A percentile compares a stretch with the other conserved stretches of the same genome.
Evolutionary conservation across 2,888 invertebrate genomes (phyloP).

Genomic region (Sturmia bella): DNA sequence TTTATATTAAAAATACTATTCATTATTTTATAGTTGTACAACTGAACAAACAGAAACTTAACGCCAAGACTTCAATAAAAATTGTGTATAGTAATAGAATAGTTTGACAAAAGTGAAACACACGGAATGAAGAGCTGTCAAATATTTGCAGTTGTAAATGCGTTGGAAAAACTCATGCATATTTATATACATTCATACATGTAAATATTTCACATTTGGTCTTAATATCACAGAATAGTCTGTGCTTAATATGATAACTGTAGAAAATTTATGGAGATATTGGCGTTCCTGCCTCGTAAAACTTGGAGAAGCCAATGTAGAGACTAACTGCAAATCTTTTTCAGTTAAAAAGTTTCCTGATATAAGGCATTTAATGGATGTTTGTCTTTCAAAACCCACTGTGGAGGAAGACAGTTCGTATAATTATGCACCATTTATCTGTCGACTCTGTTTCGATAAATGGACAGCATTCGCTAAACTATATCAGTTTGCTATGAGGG

Average conservation of each 20-base stretch:
- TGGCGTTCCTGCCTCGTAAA: constrained; percentile 58
- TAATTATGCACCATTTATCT: constrained; percentile 50
- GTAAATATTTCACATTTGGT: background rate
- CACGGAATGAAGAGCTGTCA: constrained; percentile 43
- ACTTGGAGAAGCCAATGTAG: constrained; percentile 12
- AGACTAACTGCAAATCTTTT: constrained; percentile 13
- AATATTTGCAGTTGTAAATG: background rate
- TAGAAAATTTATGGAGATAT: constrained; percentile 36
- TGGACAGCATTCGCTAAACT: constrained; percentile 51
- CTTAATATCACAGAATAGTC: constrained; percentile 30
- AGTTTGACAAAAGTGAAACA: constrained; percentile 16
- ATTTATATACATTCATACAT: background rate
- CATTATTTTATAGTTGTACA: constrained; percentile 71
- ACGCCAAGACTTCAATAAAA: background rate
- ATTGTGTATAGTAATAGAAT: constrained; percentile 57
- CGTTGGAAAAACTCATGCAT: too few relatives aligned
- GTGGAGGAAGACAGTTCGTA: constrained; percentile 20
- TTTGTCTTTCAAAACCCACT: constrained; percentile 22
- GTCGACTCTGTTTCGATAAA: constrained; percentile 54
- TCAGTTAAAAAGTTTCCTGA: constrained; percentile 39
- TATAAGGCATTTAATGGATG: constrained; percentile 31
- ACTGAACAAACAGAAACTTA: background rate
- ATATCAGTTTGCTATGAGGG: constrained; percentile 38
- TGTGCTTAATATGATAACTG: too few relatives aligned
- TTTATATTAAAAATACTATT: constrained; percentile 76